Base-by-base conservation (phyloP, 2,797 vertebrate genomes). In the Echiichthys vipera region DNA sequence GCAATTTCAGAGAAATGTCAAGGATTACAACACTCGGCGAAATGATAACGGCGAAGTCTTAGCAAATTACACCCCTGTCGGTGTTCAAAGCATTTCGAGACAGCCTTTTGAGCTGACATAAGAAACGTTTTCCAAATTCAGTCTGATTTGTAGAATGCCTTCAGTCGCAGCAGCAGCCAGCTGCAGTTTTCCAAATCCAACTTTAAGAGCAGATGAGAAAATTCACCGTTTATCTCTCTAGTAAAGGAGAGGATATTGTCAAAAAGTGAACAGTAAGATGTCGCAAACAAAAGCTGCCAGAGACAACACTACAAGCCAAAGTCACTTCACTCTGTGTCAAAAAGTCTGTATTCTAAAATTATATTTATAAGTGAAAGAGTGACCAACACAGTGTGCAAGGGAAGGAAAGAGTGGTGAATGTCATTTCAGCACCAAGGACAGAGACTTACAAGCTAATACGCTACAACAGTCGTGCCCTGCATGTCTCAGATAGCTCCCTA, bases 371-470 rank as follows among this genome's bases (percentile, higher is more conserved):
- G 49, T 20, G 14, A 50, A 65, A 3, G 6, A 49, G 36, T 46
- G 37, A 47, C 3, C 69, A 17, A 65, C 29, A 37, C 4, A 24
- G 27, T 0, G 6, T 22, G 29, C 29, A 65, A 18, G 20, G 4
- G 13, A 63, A 22, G 63, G 37, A 36, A 30, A 22, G 8, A 29
- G 22, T 18, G 20, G 18, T 3, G 29, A 32, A 25, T 20, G 55
- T 17, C 1, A 30, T 72, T 91, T 91, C 88, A 92, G 92, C 43
- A 92, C 91, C 89, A 88, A 8, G 88, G 90, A 92, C 85, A 93
- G 89, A 69, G 82, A 71, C 65, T 7, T 45, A 18, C 4, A 45
- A 1, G 2, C 47, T 25, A 9, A 7, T 0, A 42, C 5, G 11
- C 15, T 10, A 20, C 20, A 62, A n/a, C n/a, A n/a, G n/a, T n/a